Evolutionary conservation across 1,140 invertebrate genomes (phyloP).

Genomic region (Bombus soroeensis): DNA sequence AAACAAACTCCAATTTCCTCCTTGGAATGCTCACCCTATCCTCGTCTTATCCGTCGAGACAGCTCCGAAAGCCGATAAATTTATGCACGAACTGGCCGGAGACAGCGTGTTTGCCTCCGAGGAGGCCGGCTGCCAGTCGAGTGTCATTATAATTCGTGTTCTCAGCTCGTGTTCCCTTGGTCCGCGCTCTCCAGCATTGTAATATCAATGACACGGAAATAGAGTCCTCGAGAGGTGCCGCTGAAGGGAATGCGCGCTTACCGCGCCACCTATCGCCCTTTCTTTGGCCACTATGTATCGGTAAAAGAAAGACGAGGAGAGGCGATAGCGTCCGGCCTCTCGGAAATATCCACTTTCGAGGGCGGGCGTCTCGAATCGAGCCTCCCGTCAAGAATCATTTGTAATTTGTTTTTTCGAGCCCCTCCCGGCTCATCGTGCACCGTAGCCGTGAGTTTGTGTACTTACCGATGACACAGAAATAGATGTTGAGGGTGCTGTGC

Average conservation of each 20-base stretch:
- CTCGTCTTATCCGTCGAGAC: background rate
- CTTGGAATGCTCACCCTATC: background rate
- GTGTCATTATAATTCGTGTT: constrained; percentile 64
- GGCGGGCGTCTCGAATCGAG: constrained; percentile 53
- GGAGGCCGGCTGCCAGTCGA: constrained; percentile 49
- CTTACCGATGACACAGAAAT: constrained; percentile 55
- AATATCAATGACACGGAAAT: constrained; percentile 69
- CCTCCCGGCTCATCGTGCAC: constrained; percentile 14
- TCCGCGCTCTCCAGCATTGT: constrained; percentile 53
- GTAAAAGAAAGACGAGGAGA: background rate
- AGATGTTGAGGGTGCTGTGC: constrained; percentile 25
- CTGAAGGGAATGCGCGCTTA: constrained; percentile 23
- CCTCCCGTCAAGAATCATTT: constrained; percentile 41
- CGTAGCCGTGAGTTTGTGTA: constrained; percentile 43
- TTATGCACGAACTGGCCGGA: constrained; percentile 40
- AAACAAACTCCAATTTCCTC: background rate
- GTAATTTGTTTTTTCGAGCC: constrained; percentile 55
- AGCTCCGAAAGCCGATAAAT: constrained; percentile 1
- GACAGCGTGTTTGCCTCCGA: constrained; percentile 58
- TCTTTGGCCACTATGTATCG: background rate
- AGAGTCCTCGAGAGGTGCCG: constrained; percentile 55
- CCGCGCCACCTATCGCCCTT: background rate
- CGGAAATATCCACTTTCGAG: constrained; percentile 70
- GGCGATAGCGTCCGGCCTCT: constrained; percentile 45
- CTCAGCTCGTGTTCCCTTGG: constrained; percentile 52